Percentiles rank a stretch among this genome's conserved stretches.
Evolutionary conservation across 2,888 invertebrate species (phyloP).

Genomic region (Cheilosia impressa): DNA sequence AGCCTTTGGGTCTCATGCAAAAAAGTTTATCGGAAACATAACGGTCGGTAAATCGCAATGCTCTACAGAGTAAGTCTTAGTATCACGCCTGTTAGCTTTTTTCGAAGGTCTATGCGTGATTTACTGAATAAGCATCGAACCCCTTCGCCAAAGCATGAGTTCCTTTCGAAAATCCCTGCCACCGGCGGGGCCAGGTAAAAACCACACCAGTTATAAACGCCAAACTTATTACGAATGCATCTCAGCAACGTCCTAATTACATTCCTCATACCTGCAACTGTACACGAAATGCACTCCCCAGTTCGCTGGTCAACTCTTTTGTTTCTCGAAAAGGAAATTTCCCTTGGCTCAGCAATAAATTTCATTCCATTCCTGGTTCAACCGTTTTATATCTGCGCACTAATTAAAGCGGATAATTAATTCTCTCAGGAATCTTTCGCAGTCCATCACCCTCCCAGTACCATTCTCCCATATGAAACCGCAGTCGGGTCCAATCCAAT

Average conservation of each 20-base stretch:
- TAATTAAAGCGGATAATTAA: slow-evolving; percentile 48
- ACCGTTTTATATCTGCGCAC: neutral
- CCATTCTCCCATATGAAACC: slow-evolving; percentile 1
- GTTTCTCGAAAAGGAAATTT: neutral
- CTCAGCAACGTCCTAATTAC: neutral
- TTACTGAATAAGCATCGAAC: too few relatives aligned
- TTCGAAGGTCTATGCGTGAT: too few relatives aligned
- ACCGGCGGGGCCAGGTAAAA: too few relatives aligned
- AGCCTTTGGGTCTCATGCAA: too few relatives aligned
- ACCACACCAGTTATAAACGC: too few relatives aligned
- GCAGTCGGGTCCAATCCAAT: neutral
- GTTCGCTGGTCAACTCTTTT: slow-evolving; percentile 40
- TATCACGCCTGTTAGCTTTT: too few relatives aligned
- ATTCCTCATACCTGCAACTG: neutral
- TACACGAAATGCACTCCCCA: neutral
- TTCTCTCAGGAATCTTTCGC: slow-evolving; percentile 37
- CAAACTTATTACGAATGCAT: too few relatives aligned
- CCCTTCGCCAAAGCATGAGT: too few relatives aligned
- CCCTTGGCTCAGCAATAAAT: neutral
- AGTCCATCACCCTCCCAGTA: slow-evolving; percentile 9
- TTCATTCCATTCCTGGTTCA: slow-evolving; percentile 8
- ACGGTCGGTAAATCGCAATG: too few relatives aligned
- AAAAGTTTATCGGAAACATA: too few relatives aligned
- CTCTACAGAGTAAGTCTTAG: too few relatives aligned
- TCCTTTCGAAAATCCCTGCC: too few relatives aligned